These are phyloP conservation scores for Actinostola sp. DNA, from an alignment of 92 coral and sea anemone species.

Conservation along the genomic window DNA sequence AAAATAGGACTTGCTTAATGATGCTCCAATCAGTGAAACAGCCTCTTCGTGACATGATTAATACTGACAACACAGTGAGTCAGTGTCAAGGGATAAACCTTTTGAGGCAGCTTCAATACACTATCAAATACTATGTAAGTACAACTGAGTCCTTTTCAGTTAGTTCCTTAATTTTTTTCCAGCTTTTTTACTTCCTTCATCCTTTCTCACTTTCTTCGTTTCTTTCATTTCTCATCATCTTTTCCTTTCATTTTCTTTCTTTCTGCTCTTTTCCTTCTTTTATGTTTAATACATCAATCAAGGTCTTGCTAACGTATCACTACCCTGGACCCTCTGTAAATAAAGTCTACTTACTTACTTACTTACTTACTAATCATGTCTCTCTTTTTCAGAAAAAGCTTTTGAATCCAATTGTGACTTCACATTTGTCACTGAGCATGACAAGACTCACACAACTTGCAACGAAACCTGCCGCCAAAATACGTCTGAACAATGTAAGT, in stretches of 20 bases:
- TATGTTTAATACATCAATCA: no score
- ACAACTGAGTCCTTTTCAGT: background rate
- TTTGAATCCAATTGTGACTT: background rate
- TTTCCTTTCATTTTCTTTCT: no score
- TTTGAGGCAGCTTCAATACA: background rate
- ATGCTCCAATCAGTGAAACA: background rate
- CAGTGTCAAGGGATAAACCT: background rate
- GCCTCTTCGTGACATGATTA: background rate
- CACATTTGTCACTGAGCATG: constrained; percentile 7
- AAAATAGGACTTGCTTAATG: constrained; percentile 12
- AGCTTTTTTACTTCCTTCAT: no score
- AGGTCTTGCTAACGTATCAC: no score
- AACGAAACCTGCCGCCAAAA: background rate
- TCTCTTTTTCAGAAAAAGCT: background rate
- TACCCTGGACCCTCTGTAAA: no score
- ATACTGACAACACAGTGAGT: background rate
- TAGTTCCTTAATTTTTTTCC: no score
- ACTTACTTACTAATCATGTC: no score
- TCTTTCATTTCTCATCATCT: no score
- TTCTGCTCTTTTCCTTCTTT: no score
- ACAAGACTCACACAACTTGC: constrained; percentile 7
- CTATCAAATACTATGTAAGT: constrained; percentile 22
- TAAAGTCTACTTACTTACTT: no score
- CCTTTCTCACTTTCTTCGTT: no score
- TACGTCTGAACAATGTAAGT: constrained; percentile 14